Conservation (phyloP, 53 echinoderm and acorn worm species). For the Stichopus horrens region DNA sequence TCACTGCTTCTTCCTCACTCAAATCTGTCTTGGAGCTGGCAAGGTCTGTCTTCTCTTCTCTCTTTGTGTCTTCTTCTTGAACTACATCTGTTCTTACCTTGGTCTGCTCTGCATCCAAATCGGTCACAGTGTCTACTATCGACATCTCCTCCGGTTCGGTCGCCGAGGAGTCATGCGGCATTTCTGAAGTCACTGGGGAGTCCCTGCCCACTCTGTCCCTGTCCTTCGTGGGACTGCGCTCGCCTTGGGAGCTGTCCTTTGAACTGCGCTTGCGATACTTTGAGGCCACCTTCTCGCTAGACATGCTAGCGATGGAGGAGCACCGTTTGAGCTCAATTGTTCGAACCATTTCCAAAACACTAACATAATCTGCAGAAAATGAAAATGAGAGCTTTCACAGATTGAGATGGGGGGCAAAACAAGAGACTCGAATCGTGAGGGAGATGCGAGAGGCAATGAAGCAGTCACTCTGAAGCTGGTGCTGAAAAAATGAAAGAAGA, state of each 20-base stretch:
- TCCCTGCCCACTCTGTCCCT: background rate
- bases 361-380: conserved; percentile 33
- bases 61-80: background rate
- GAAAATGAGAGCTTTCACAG: conserved; percentile 24
- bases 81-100: background rate
- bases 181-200: background rate
- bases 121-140: background rate
- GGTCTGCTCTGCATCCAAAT: background rate
- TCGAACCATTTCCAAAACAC: conserved; percentile 64
- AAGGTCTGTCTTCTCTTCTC: no score
- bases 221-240: background rate
- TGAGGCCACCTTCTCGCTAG: conserved; percentile 61
- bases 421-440: conserved; percentile 22
- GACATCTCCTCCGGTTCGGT: background rate
- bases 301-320: conserved; percentile 83
- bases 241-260: background rate
- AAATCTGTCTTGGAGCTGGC: no score
- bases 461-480: background rate
- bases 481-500: background rate
- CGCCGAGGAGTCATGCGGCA: background rate
- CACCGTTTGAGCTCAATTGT: conserved; percentile 71
- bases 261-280: conserved; percentile 22
- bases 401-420: no score
- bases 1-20: no score
- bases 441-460: conserved; percentile 3